These are phyloP conservation scores for Microplitis demolitor DNA, from an alignment of 1,140 invertebrate species.

Conservation along the genomic window DNA sequence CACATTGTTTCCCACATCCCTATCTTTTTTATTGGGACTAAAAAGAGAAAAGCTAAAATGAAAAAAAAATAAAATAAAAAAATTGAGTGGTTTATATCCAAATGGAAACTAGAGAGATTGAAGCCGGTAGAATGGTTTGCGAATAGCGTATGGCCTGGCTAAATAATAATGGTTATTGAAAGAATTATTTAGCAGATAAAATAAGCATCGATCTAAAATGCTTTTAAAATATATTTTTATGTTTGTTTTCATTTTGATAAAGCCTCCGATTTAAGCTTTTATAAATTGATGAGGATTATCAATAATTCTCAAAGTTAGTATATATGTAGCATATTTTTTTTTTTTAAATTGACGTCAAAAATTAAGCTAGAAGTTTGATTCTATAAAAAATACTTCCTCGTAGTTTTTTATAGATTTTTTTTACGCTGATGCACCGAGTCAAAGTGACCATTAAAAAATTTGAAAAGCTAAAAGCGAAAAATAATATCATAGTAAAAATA, in stretches of 20 bases:
- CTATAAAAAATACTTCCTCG: too few relatives aligned
- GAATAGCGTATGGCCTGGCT: constrained; percentile 41
- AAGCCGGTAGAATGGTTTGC: neutral
- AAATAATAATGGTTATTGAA: constrained; percentile 51
- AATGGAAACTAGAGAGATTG: neutral
- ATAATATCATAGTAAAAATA: too few relatives aligned
- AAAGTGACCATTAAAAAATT: too few relatives aligned
- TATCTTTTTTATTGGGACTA: neutral
- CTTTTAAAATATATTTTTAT: neutral
- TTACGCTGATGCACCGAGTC: too few relatives aligned
- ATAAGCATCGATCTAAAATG: neutral
- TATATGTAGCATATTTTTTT: too few relatives aligned
- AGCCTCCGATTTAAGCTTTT: too few relatives aligned
- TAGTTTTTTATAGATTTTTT: too few relatives aligned
- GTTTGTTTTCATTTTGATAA: neutral
- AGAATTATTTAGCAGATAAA: constrained; percentile 23
- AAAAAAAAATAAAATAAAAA: too few relatives aligned
- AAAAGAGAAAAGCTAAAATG: neutral
- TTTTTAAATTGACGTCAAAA: too few relatives aligned
- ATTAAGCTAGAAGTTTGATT: too few relatives aligned
- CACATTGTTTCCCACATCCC: neutral
- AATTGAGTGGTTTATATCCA: constrained; percentile 9
- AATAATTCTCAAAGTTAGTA: too few relatives aligned
- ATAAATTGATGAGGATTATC: neutral
- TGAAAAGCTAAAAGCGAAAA: too few relatives aligned